Evolutionary conservation across 2,888 invertebrate genomes (phyloP).

Genomic region (Xanthia icteritia): DNA sequence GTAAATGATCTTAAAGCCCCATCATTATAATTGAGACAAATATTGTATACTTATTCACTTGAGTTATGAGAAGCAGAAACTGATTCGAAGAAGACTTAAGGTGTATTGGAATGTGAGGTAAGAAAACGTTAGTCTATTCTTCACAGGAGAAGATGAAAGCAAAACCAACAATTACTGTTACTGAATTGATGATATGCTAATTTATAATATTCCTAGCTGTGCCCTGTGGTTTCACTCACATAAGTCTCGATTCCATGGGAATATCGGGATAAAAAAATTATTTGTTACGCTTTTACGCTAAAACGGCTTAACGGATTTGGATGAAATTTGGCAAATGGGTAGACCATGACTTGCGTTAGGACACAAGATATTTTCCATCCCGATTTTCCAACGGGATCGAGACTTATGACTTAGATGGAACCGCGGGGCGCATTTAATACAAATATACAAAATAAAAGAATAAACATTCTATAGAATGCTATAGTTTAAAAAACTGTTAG

Average conservation of each 20-base stretch:
- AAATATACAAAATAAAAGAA: not conserved
- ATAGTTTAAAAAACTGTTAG: not conserved
- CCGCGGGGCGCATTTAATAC: no score
- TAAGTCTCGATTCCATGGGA: no score
- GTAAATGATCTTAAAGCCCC: constrained; percentile 30
- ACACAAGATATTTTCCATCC: no score
- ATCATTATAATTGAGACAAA: constrained; percentile 35
- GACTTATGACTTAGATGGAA: no score
- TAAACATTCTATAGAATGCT: not conserved
- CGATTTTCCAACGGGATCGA: no score
- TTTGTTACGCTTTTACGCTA: no score
- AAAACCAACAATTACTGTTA: not conserved
- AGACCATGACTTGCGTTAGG: no score
- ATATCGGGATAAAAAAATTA: no score
- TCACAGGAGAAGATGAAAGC: not conserved
- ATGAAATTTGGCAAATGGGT: no score
- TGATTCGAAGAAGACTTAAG: not conserved
- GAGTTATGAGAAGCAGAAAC: constrained; percentile 12
- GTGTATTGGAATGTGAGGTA: not conserved
- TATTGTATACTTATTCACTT: constrained; percentile 32
- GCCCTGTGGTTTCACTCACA: no score
- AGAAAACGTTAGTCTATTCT: not conserved
- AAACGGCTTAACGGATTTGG: no score
- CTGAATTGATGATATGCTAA: not conserved
- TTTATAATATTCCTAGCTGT: no score